These are phyloP conservation scores for Salvelinus namaycush DNA, from an alignment of 2,113 vertebrate species.

Conservation along the genomic window DNA sequence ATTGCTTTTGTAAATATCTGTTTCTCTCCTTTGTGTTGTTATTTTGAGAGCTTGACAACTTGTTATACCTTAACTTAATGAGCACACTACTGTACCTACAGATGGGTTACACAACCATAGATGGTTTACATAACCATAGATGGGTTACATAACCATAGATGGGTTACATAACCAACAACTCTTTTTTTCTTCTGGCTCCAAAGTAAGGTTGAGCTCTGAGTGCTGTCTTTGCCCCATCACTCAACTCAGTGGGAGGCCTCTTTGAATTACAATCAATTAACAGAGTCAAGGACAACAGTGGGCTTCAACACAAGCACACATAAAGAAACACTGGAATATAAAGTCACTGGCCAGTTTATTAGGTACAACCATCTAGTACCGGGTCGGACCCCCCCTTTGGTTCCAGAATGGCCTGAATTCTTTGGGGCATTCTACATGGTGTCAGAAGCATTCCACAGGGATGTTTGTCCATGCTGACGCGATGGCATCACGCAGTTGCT, in stretches of 20 bases:
- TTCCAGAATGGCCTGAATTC: too few relatives aligned
- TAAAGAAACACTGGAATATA: too few relatives aligned
- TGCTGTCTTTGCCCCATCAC: background rate
- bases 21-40: too few relatives aligned
- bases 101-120: slow-evolving; percentile 68
- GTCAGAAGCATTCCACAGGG: too few relatives aligned
- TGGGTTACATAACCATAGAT: slow-evolving; percentile 69
- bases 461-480: too few relatives aligned
- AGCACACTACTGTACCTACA: slow-evolving; percentile 70
- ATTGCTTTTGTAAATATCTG: slow-evolving; percentile 9
- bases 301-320: too few relatives aligned
- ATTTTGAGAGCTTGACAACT: too few relatives aligned
- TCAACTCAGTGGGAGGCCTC: background rate
- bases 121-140: slow-evolving; percentile 69
- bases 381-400: too few relatives aligned
- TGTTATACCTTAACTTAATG: slow-evolving; percentile 63
- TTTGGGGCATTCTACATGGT: too few relatives aligned
- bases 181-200: slow-evolving; percentile 16
- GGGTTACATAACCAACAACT: slow-evolving; percentile 74
- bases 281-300: background rate
- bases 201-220: background rate
- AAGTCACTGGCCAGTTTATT: too few relatives aligned
- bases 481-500: too few relatives aligned
- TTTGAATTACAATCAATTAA: background rate
- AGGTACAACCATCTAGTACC: too few relatives aligned